Percentiles rank a stretch among this genome's conserved stretches.
Conservation (phyloP, 30 jellyfish, hydroid and myxozoan species). For the Nemopilema nomurai region DNA sequence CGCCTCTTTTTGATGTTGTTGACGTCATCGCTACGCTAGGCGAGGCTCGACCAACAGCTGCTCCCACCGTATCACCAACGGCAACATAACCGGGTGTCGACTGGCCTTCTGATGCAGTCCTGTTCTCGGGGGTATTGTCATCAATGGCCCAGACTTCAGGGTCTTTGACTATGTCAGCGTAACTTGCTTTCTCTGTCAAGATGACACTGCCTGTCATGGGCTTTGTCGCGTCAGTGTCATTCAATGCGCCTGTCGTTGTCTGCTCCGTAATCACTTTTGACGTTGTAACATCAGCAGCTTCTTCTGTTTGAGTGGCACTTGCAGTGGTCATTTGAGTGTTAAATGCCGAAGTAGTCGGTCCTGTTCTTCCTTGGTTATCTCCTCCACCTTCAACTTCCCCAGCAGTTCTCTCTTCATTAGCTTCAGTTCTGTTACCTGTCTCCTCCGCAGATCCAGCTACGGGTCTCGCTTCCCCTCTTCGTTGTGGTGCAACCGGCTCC, state of each 20-base stretch:
- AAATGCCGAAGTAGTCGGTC: neutral
- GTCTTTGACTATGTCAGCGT: slow-evolving; percentile 29
- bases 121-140: slow-evolving; percentile 9
- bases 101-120: slow-evolving; percentile 4
- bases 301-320: neutral
- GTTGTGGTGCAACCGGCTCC: slow-evolving; percentile 29
- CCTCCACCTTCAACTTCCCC: neutral
- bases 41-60: neutral
- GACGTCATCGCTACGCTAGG: neutral
- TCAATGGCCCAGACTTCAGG: neutral
- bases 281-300: neutral
- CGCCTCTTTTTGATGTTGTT: neutral
- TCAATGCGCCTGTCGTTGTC: slow-evolving; percentile 19
- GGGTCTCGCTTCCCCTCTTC: slow-evolving; percentile 67
- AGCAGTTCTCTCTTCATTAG: neutral
- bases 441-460: neutral
- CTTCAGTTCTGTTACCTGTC: neutral
- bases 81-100: neutral
- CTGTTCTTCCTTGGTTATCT: neutral
- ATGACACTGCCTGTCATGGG: slow-evolving; percentile 66
- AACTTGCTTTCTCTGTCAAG: slow-evolving; percentile 60
- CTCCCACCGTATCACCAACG: neutral
- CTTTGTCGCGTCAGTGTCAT: neutral
- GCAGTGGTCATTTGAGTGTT: neutral
- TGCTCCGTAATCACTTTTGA: slow-evolving; percentile 21